Evolutionary conservation across 1,140 invertebrate genomes (phyloP).

Genomic region (Drosophila littoralis): DNA sequence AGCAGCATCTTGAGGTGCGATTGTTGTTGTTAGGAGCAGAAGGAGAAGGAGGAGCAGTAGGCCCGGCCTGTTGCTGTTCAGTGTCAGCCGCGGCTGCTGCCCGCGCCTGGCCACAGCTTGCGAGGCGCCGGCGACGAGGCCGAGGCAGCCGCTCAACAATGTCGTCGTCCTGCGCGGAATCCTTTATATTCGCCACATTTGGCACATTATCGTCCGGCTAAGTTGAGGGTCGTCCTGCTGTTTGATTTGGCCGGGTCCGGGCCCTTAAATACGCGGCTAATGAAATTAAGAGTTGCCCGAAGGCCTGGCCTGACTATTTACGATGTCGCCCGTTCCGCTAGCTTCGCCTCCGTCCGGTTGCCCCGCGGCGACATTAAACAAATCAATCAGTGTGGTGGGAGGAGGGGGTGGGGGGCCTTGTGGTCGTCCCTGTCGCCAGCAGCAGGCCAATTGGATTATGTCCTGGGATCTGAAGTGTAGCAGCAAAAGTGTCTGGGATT

Average conservation of each 20-base stretch:
- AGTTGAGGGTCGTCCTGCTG: conserved; percentile 33
- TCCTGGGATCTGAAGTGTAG: conserved; percentile 34
- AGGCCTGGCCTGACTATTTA: conserved; percentile 47
- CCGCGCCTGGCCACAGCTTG: conserved; percentile 71
- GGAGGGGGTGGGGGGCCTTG: conserved; percentile 52
- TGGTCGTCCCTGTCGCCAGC: conserved; percentile 43
- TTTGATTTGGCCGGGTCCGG: conserved; percentile 40
- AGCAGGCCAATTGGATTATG: conserved; percentile 38
- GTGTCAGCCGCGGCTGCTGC: conserved; percentile 52
- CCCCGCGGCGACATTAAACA: conserved; percentile 73
- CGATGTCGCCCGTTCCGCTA: conserved; percentile 31
- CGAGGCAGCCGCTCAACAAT: conserved; percentile 66
- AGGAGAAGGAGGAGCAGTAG: conserved; percentile 44
- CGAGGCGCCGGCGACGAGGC: conserved; percentile 56
- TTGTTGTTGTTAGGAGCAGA: conserved; percentile 38
- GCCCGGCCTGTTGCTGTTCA: conserved; percentile 59
- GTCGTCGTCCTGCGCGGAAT: conserved; percentile 62
- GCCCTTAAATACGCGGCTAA: conserved; percentile 71
- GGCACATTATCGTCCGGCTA: conserved; percentile 13
- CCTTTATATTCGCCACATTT: conserved; percentile 55
- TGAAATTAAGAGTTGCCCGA: conserved; percentile 74
- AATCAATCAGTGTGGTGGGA: conserved; percentile 67
- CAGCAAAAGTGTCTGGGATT: conserved; percentile 70
- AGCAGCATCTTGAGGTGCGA: conserved; percentile 27
- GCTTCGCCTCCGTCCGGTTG: conserved; percentile 5